These are phyloP conservation scores for Poeciliopsis presidionis DNA, from an alignment of 2,797 vertebrate genomes.

Conservation along the genomic window DNA sequence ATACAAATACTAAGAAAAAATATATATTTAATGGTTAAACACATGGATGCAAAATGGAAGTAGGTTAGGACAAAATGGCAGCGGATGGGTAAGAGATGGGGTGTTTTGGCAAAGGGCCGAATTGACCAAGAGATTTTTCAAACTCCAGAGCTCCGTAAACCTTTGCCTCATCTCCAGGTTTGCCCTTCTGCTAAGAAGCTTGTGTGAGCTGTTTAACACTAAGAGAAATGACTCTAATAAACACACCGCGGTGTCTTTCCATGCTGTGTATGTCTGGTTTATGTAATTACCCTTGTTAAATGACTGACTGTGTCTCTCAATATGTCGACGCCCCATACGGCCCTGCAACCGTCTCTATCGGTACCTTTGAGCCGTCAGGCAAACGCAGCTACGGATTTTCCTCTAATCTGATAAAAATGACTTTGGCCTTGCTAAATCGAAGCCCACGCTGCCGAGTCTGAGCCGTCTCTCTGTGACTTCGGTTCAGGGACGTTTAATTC, in stretches of 20 bases:
- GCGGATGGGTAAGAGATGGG: neutral
- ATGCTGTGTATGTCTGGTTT: slow-evolving; percentile 55
- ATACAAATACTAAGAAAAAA: neutral
- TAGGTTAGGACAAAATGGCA: neutral
- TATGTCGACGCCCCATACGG: too few species aligned
- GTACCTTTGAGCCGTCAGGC: slow-evolving; percentile 25
- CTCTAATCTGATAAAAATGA: slow-evolving; percentile 38
- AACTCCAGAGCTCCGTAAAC: slow-evolving; percentile 47
- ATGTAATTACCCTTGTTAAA: slow-evolving; percentile 23
- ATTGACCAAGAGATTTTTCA: neutral
- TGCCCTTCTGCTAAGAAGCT: slow-evolving; percentile 44
- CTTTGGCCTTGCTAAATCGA: slow-evolving; percentile 47
- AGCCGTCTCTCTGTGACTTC: slow-evolving; percentile 51
- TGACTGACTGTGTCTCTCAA: slow-evolving; percentile 21
- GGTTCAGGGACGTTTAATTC: slow-evolving; percentile 70
- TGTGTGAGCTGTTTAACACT: slow-evolving; percentile 27
- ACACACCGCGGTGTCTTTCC: slow-evolving; percentile 47
- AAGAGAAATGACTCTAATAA: neutral
- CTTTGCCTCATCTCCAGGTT: slow-evolving; percentile 52
- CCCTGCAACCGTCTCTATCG: slow-evolving; percentile 1
- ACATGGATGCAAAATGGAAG: neutral
- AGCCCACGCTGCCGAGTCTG: slow-evolving; percentile 46
- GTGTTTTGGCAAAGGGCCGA: neutral
- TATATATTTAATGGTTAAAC: neutral
- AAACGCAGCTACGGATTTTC: slow-evolving; percentile 43